Evolutionary conservation across 1,140 invertebrate species (phyloP), one percentile per base, ranked within the genome.

Genomic region (Belonocnema kinseyi): DNA sequence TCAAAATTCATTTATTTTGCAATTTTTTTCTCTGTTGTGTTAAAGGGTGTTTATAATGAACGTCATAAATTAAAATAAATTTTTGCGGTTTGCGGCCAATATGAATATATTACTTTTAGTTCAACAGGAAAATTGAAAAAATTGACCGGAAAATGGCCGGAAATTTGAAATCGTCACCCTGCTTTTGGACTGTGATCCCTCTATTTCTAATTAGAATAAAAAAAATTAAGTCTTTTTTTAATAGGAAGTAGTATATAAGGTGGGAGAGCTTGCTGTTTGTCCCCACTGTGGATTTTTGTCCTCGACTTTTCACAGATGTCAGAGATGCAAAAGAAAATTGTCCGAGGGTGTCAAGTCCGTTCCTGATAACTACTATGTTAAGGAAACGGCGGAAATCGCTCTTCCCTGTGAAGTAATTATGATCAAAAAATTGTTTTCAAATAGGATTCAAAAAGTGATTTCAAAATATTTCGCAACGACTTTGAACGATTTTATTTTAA

Each of bases 201-300:
- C 3, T 33, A 12, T 50, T 50, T 50, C n/a, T 75, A 14, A 61
- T 33, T 21, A 19, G 33, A 53, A 77, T 21, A 46, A 46, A 10
- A 46, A 46, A 46, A 0, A 46, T 46, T 1, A 1, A 10, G 5
- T 46, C 0, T 80, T 82, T 79, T 19, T 80, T 61, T 81, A 74
- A 75, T 80, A 90, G 88, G 85, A 86, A 73, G 93, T 94, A 14
- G 94, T 93, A 79, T 92, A 92, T 75, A 92, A 95, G 17, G 92
- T 94, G 19, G 95, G 95, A 54, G 94, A 93, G 88, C 88, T 95
- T 72, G 95, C 95, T 21, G 92, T 96, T 2, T 96, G 95, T 88
- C 93, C 93, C 73, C 91, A 92, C 76, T 96, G 95, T 85, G 95
- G 95, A 21, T 94, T 94, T 81, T 93, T 93, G 66, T 95, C 95